These are phyloP conservation scores for Stegodyphus dumicola DNA, from an alignment of 1,140 invertebrate genomes.

Conservation along the genomic window DNA sequence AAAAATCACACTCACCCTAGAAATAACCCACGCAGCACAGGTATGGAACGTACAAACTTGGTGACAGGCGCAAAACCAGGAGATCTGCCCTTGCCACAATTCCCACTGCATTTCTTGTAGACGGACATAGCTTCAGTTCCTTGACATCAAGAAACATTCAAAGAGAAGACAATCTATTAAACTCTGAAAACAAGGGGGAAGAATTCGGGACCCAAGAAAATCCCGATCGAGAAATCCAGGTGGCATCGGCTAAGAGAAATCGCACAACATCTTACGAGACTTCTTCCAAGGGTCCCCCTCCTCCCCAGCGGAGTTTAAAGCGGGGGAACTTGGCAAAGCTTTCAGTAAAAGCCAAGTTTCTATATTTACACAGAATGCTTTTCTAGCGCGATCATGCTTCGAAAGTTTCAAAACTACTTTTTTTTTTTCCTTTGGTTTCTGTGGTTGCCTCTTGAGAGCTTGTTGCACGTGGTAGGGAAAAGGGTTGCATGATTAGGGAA, in stretches of 20 bases:
- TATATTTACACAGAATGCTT: constrained; percentile 39
- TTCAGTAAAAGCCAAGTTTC: constrained; percentile 39
- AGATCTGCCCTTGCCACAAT: constrained; percentile 11
- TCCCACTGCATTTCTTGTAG: not conserved
- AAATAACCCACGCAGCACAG: constrained; percentile 14
- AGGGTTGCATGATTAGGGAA: not conserved
- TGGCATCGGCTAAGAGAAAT: too few relatives aligned
- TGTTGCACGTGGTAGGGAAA: not conserved
- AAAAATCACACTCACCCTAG: constrained; percentile 23
- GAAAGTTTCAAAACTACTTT: constrained; percentile 47
- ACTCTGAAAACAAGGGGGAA: too few relatives aligned
- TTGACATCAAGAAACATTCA: too few relatives aligned
- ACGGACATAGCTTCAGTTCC: not conserved
- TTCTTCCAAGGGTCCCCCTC: not conserved
- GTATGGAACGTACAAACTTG: constrained; percentile 29
- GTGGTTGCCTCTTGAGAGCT: not conserved
- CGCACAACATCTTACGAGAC: too few relatives aligned
- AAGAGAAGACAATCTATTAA: too few relatives aligned
- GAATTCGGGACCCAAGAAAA: too few relatives aligned
- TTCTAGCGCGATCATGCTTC: constrained; percentile 32
- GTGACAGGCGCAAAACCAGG: constrained; percentile 12
- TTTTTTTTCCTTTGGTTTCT: not conserved
- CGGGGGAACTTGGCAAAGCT: constrained; percentile 45
- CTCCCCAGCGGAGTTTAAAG: not conserved
- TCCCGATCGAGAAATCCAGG: too few relatives aligned